Percentiles rank a stretch among this genome's conserved stretches.
These are phyloP conservation scores for Daktulosphaira vitifoliae DNA, from an alignment of 1,140 invertebrate species.

Conservation along the genomic window DNA sequence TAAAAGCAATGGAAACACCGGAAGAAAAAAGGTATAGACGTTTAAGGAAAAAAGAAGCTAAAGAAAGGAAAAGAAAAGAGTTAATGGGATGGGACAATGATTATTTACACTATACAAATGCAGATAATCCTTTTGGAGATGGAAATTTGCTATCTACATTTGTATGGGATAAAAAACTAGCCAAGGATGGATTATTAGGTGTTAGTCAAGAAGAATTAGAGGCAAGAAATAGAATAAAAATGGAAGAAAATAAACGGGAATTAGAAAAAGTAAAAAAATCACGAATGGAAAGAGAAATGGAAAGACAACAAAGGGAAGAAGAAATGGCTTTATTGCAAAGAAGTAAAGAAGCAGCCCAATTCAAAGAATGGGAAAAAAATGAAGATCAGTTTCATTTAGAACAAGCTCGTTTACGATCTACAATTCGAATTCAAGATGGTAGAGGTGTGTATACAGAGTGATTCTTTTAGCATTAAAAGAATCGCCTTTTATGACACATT, in stretches of 20 bases:
- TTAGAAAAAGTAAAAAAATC: slow-evolving; percentile 85
- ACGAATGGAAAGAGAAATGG: slow-evolving; percentile 77
- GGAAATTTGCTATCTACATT: slow-evolving; percentile 86
- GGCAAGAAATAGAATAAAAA: slow-evolving; percentile 71
- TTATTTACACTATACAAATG: slow-evolving; percentile 92
- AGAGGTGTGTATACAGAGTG: too few relatives aligned
- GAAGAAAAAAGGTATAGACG: slow-evolving; percentile 86
- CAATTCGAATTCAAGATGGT: slow-evolving; percentile 92
- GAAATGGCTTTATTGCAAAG: slow-evolving; percentile 80
- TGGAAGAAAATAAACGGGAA: slow-evolving; percentile 82
- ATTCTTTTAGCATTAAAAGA: too few relatives aligned
- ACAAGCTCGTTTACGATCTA: slow-evolving; percentile 78
- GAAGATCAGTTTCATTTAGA: slow-evolving; percentile 90
- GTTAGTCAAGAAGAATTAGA: slow-evolving; percentile 77
- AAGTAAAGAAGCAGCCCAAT: slow-evolving; percentile 89
- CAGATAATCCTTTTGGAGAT: slow-evolving; percentile 98
- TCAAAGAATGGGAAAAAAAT: slow-evolving; percentile 87
- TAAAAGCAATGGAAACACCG: slow-evolving; percentile 87
- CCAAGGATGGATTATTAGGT: slow-evolving; percentile 82
- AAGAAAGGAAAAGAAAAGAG: slow-evolving; percentile 78
- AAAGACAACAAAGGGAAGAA: slow-evolving; percentile 79
- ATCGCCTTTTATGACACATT: background rate
- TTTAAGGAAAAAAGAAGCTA: slow-evolving; percentile 81
- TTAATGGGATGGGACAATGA: slow-evolving; percentile 95
- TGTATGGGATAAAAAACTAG: slow-evolving; percentile 93